Evolutionary conservation across 2,113 vertebrate genomes (phyloP).

Genomic region (Ceyx margarethae): DNA sequence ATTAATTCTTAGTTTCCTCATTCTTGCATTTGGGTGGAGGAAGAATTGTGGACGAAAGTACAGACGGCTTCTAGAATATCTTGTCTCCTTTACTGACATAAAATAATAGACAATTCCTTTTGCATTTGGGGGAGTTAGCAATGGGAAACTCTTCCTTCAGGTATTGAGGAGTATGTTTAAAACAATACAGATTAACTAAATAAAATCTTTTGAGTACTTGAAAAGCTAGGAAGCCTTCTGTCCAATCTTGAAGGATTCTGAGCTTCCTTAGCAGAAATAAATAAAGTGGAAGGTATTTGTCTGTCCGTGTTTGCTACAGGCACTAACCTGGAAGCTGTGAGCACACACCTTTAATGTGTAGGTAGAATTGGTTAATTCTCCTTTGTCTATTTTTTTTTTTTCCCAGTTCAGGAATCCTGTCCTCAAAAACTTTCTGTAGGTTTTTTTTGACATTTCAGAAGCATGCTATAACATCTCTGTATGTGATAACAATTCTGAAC

Average conservation of each 20-base stretch:
- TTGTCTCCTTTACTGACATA: not conserved
- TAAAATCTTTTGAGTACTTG: not conserved
- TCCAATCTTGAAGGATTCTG: not conserved
- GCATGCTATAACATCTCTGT: not conserved
- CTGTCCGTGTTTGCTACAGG: not conserved
- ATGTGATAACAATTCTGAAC: not conserved
- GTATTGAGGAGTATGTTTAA: not conserved
- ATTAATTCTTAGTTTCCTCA: not conserved
- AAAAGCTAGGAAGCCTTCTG: not conserved
- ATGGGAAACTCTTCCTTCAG: not conserved
- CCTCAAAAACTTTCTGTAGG: not conserved
- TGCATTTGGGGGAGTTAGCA: not conserved
- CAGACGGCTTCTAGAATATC: not conserved
- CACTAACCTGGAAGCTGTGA: not conserved
- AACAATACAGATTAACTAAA: not conserved
- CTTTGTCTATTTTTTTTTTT: not conserved
- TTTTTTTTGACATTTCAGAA: conserved; percentile 8
- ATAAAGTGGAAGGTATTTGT: not conserved
- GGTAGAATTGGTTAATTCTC: not conserved
- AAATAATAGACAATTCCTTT: not conserved
- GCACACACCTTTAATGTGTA: not conserved
- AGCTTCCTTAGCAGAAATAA: not conserved
- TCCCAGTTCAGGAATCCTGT: not conserved
- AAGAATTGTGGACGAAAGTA: not conserved
- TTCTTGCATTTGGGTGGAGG: not conserved